Evolutionary conservation across 1,140 invertebrate genomes (phyloP).

Genomic region (Lepidurus packardi): DNA sequence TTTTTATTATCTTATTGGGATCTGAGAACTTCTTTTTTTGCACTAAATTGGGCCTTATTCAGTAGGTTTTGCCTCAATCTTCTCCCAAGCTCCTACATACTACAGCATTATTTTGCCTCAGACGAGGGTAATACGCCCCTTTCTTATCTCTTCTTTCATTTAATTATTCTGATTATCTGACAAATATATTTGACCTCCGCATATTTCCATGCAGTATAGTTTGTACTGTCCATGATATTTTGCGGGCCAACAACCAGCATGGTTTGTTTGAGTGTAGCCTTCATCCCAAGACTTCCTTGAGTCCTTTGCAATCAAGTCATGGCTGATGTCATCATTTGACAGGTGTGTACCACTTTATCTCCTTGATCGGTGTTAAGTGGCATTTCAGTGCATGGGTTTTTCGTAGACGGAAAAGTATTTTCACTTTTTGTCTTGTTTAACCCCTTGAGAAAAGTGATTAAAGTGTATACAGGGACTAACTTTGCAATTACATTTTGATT

Average conservation of each 20-base stretch:
- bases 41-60: constrained; percentile 19
- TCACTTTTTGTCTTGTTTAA: background rate
- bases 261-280: constrained; percentile 21
- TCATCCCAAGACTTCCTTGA: constrained; percentile 21
- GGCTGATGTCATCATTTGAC: constrained; percentile 16
- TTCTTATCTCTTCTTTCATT: constrained; percentile 18
- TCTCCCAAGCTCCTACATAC: background rate
- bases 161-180: constrained; percentile 11
- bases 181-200: background rate
- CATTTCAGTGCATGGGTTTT: constrained; percentile 15
- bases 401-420: background rate
- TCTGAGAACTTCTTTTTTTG: background rate
- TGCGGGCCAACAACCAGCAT: constrained; percentile 13
- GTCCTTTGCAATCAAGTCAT: constrained; percentile 19
- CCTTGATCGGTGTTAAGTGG: constrained; percentile 21
- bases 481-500: background rate
- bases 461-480: background rate
- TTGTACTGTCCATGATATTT: constrained; percentile 12
- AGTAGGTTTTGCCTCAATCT: constrained; percentile 9
- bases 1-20: background rate
- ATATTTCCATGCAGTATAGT: constrained; percentile 10
- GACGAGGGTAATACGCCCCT: constrained; percentile 9
- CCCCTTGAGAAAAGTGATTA: background rate
- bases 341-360: constrained; percentile 11
- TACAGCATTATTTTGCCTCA: constrained; percentile 15